A percentile compares a stretch with the other conserved stretches of the same genome.
These are phyloP conservation scores for Malthinus flaveolus DNA, from an alignment of 2,888 invertebrate species.

Conservation along the genomic window DNA sequence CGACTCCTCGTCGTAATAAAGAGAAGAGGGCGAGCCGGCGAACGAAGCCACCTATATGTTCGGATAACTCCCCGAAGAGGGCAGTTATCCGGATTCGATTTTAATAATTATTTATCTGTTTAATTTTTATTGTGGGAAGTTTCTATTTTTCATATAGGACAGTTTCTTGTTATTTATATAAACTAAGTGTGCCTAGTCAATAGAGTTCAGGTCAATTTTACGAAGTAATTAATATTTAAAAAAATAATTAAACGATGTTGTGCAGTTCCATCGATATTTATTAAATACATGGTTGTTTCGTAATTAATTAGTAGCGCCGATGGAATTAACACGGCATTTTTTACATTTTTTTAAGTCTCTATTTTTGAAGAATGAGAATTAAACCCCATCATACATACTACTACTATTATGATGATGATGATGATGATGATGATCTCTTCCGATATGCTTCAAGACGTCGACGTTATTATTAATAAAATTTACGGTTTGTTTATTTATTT, in stretches of 20 bases:
- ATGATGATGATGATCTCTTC: conserved; percentile 16
- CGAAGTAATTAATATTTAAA: conserved; percentile 45
- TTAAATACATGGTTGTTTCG: conserved; percentile 38
- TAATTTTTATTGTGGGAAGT: conserved; percentile 56
- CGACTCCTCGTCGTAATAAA: not conserved
- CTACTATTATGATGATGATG: not conserved
- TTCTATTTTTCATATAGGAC: conserved; percentile 59
- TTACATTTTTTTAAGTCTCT: not conserved
- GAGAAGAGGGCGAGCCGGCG: too few species aligned
- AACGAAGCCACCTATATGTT: too few species aligned
- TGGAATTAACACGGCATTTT: conserved; percentile 24
- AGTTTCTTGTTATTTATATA: conserved; percentile 62
- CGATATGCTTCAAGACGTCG: conserved; percentile 33
- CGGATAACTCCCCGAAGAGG: conserved; percentile 34
- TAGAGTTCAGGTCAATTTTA: conserved; percentile 67
- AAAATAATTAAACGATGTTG: conserved; percentile 45
- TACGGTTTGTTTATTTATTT: conserved; percentile 47
- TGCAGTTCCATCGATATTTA: conserved; percentile 46
- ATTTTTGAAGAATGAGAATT: conserved; percentile 4
- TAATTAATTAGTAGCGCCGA: conserved; percentile 31
- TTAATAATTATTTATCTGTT: conserved; percentile 52
- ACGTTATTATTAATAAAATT: conserved; percentile 45
- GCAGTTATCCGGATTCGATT: conserved; percentile 43
- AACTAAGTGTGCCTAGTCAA: conserved; percentile 70
- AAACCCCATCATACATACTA: not conserved